Evolutionary conservation across 2,888 invertebrate genomes (phyloP), one percentile per base, ranked within the genome.

Genomic region (Frankliniella intonsa): DNA sequence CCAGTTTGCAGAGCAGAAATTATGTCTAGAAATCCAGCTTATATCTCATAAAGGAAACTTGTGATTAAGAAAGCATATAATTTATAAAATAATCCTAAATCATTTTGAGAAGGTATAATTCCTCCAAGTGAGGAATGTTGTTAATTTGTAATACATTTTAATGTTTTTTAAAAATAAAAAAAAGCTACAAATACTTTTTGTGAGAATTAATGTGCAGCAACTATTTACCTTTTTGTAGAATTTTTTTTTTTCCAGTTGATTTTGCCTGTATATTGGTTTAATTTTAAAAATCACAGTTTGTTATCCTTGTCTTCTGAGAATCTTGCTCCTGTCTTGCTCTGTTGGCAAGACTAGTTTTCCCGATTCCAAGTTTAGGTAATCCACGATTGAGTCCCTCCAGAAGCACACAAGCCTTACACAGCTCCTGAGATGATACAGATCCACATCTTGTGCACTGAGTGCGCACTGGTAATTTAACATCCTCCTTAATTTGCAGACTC

Each of bases 321-420:
- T 91, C 90, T 50, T 91, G 90, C 65, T 93, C 88, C 89, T 92
- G 90, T 85, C 69, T 22, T 76, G 69, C 69, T 25, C 90, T 90
- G 85, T 93, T 93, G 0, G 92, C 93, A 87, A 93, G 94, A n/a
- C 94, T 95, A 82, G 94, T 93, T 88, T 97, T 97, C 3, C 96
- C 95, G 55, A 97, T 94, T n/a, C 96, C 97, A 80, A 97, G 90
- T 87, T 93, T 94, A 0, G 98, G 98, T 80, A 97, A 88, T 2
- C 98, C 98, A 88, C 94, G 92, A 88, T 99, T 99, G 2, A 99
- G 90, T 0, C 99, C 99, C 89, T 99, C 98, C 8, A 99, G 89
- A 83, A 99, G 90, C 0, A 97, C 93, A 88, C 99, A 99, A 0
- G 99, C 99, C 88, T 99, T 99, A 88, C 99, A 99, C 7, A 98